Evolutionary conservation across 2,797 vertebrate genomes (phyloP).

Genomic region (Leptoclinus maculatus): DNA sequence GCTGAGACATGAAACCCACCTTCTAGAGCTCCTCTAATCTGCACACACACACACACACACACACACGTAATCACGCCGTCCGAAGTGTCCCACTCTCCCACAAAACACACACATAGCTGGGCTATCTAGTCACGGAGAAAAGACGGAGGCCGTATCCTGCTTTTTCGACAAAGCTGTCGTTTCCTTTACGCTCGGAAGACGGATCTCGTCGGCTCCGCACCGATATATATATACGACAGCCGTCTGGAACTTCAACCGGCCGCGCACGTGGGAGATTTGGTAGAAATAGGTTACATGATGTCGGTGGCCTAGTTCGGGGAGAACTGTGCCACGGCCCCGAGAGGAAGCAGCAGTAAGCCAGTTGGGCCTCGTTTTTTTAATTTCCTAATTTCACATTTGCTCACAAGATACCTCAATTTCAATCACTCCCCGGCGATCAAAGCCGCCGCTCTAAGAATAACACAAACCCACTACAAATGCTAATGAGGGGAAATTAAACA

Average conservation of each 20-base stretch:
- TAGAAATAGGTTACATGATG: conserved; percentile 56
- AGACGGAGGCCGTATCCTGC: conserved; percentile 51
- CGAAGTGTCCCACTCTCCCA: not conserved
- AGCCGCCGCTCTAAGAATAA: conserved; percentile 46
- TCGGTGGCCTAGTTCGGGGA: conserved; percentile 62
- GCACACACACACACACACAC: conserved; percentile 35
- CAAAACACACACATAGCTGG: conserved; percentile 34
- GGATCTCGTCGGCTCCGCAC: conserved; percentile 18
- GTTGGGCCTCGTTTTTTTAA: conserved; percentile 46
- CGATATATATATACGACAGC: conserved; percentile 22
- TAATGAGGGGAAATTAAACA: conserved; percentile 38
- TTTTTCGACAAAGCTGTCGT: conserved; percentile 52
- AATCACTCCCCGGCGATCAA: conserved; percentile 46
- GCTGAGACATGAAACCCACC: conserved; percentile 82
- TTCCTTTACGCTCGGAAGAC: conserved; percentile 28
- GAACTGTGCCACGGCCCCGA: conserved; percentile 59
- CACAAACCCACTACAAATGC: conserved; percentile 15
- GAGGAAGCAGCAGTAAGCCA: conserved; percentile 40
- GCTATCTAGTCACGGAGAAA: conserved; percentile 40
- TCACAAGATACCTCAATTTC: conserved; percentile 50
- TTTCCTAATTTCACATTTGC: conserved; percentile 56
- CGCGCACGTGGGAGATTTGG: conserved; percentile 17
- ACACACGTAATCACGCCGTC: conserved; percentile 1
- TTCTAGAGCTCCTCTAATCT: conserved; percentile 73
- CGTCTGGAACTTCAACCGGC: conserved; percentile 16